Evolutionary conservation across 2,113 vertebrate genomes (phyloP).

Genomic region (Oncorhynchus gorbuscha): DNA sequence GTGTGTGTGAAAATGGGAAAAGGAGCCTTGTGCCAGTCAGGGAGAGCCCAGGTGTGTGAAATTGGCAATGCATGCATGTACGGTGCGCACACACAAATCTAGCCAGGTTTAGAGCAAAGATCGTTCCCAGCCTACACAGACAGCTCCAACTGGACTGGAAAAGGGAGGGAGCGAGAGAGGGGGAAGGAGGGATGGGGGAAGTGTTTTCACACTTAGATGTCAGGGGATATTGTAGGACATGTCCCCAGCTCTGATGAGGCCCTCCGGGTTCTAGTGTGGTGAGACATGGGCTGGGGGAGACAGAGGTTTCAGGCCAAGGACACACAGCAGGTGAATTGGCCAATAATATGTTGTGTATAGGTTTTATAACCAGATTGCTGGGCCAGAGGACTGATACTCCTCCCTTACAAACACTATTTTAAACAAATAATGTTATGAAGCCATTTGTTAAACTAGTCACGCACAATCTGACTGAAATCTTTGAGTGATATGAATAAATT

Average conservation of each 20-base stretch:
- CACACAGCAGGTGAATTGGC: background rate
- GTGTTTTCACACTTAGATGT: conserved; percentile 4
- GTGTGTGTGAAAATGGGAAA: background rate
- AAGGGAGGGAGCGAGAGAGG: conserved; percentile 20
- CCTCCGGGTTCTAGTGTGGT: conserved; percentile 37
- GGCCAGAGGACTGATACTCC: too few species aligned
- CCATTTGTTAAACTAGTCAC: background rate
- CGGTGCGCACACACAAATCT: background rate
- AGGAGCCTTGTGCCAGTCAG: background rate
- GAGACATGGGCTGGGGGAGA: background rate
- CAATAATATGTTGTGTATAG: background rate
- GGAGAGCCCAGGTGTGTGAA: conserved; percentile 13
- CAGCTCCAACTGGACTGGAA: conserved; percentile 13
- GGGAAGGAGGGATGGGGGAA: conserved; percentile 22
- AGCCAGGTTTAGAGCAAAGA: conserved; percentile 4
- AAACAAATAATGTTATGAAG: background rate
- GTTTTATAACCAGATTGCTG: too few species aligned
- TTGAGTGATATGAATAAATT: background rate
- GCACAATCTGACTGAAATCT: background rate
- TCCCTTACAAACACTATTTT: too few species aligned
- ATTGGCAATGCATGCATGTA: conserved; percentile 4
- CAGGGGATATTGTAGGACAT: background rate
- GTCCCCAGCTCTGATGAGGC: background rate
- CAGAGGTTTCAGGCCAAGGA: background rate
- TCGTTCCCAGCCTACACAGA: conserved; percentile 41